phyloP scores from a whole-genome alignment of 2,113 vertebrate genomes.

The Pseudolaguvia tuberculata region DNA sequence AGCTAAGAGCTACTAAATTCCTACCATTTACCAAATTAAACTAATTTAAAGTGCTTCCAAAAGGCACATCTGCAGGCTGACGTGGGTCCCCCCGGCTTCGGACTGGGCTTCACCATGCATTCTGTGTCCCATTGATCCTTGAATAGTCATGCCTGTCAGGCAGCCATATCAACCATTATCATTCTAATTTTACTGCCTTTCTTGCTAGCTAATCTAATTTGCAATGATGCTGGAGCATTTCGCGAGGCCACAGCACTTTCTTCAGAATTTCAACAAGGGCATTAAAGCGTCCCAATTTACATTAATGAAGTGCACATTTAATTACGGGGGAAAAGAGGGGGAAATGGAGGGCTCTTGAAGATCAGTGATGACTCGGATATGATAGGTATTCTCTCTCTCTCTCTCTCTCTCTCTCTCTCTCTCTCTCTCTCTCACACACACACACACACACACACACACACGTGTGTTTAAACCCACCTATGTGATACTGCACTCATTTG shows the following conservation, averaged over 20 bases:
- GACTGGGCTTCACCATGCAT: slow-evolving; percentile 80
- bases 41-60: slow-evolving; percentile 98
- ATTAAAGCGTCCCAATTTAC: slow-evolving; percentile 99
- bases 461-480: not conserved
- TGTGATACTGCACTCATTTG: not conserved
- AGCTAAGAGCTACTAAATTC: slow-evolving; percentile 94
- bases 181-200: slow-evolving; percentile 99
- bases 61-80: slow-evolving; percentile 97
- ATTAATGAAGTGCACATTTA: slow-evolving; percentile 99
- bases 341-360: slow-evolving; percentile 81
- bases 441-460: not conserved
- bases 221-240: slow-evolving; percentile 98
- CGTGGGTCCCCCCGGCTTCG: slow-evolving; percentile 82
- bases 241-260: slow-evolving; percentile 92
- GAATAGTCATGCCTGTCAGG: slow-evolving; percentile 99
- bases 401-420: not conserved
- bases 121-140: slow-evolving; percentile 95
- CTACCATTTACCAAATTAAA: slow-evolving; percentile 99
- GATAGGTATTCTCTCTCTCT: slow-evolving; percentile 57
- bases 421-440: not conserved
- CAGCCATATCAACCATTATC: slow-evolving; percentile 99
- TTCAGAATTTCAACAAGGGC: slow-evolving; percentile 99
- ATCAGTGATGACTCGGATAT: slow-evolving; percentile 69
- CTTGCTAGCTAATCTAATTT: slow-evolving; percentile 99
- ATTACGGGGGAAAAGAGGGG: slow-evolving; percentile 82